phyloP scores from a whole-genome alignment of 2,113 vertebrate species.

The Epinephelus fuscoguttatus region DNA sequence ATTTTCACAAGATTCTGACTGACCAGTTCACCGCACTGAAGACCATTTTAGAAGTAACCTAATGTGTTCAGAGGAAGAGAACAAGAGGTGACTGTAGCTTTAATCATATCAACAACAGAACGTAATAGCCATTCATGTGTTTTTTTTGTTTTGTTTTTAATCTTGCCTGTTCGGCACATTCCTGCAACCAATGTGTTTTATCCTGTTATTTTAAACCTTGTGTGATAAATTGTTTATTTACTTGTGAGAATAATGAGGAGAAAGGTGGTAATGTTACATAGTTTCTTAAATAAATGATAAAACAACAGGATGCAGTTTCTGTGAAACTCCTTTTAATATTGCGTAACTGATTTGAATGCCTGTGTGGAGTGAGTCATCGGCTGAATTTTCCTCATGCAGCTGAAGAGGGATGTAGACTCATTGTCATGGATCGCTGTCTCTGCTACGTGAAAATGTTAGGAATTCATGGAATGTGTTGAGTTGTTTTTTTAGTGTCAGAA shows the following conservation, averaged over 20 bases:
- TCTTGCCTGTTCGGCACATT: background rate
- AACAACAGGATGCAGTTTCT: conserved; percentile 42
- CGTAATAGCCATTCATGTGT: no score
- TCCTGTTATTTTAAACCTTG: background rate
- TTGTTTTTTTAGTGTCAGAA: no score
- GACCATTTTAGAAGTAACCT: background rate
- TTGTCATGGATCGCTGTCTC: background rate
- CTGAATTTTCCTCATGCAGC: background rate
- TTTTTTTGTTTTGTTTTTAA: no score
- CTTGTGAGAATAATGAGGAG: background rate
- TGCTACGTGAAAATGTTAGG: background rate
- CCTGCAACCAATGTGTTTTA: conserved; percentile 7
- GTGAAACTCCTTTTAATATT: conserved; percentile 50
- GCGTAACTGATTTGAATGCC: background rate
- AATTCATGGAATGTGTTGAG: conserved; percentile 49
- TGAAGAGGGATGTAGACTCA: background rate
- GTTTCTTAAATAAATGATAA: conserved; percentile 69
- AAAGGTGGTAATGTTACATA: conserved; percentile 14
- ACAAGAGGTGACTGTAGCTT: background rate
- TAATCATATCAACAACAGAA: background rate
- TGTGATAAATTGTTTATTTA: background rate
- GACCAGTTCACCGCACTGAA: background rate
- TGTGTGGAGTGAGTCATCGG: conserved; percentile 21
- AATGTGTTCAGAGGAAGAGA: background rate
- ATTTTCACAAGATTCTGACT: background rate